A percentile compares a stretch with the other conserved stretches of the same genome.
phyloP scores from a whole-genome alignment of 2,888 invertebrate species.

The Drosophila pseudotalamancana region DNA sequence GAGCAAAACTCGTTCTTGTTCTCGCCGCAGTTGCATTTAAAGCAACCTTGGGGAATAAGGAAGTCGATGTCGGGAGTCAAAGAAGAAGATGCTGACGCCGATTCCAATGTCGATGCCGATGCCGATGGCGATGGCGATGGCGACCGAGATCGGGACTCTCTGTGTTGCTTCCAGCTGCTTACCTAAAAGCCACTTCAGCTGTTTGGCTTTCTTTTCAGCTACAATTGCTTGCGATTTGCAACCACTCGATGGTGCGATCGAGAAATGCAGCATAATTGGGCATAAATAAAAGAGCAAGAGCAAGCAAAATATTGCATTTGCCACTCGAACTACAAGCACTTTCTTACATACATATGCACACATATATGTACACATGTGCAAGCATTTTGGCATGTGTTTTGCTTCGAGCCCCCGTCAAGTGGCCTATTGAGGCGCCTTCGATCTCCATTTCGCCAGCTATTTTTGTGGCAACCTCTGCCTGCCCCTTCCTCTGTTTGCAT shows the following conservation, averaged over 20 bases:
- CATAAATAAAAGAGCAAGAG: constrained; percentile 53
- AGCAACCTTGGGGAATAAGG: constrained; percentile 76
- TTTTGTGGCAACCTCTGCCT: constrained; percentile 26
- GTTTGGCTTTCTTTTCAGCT: constrained; percentile 36
- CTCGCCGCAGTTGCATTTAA: constrained; percentile 42
- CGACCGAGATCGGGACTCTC: not conserved
- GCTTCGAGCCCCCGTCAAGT: constrained; percentile 49
- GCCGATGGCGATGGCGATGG: no score
- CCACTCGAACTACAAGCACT: constrained; percentile 20
- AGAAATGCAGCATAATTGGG: constrained; percentile 54
- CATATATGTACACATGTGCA: not conserved
- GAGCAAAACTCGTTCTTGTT: constrained; percentile 58
- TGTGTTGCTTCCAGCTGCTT: constrained; percentile 61
- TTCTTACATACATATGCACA: constrained; percentile 2
- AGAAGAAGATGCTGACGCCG: constrained; percentile 26
- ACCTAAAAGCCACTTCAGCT: constrained; percentile 51
- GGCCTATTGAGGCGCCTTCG: constrained; percentile 52
- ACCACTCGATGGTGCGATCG: constrained; percentile 25
- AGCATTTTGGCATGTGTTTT: constrained; percentile 8
- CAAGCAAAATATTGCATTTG: constrained; percentile 51
- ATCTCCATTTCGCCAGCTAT: constrained; percentile 25
- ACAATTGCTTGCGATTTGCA: constrained; percentile 32
- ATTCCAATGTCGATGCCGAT: no score
- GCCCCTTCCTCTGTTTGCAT: constrained; percentile 38
- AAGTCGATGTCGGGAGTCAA: constrained; percentile 46